Percentiles rank a stretch among this genome's conserved stretches.
These are phyloP conservation scores for Balaeniceps rex DNA, from an alignment of 2,113 vertebrate species.

Conservation along the genomic window DNA sequence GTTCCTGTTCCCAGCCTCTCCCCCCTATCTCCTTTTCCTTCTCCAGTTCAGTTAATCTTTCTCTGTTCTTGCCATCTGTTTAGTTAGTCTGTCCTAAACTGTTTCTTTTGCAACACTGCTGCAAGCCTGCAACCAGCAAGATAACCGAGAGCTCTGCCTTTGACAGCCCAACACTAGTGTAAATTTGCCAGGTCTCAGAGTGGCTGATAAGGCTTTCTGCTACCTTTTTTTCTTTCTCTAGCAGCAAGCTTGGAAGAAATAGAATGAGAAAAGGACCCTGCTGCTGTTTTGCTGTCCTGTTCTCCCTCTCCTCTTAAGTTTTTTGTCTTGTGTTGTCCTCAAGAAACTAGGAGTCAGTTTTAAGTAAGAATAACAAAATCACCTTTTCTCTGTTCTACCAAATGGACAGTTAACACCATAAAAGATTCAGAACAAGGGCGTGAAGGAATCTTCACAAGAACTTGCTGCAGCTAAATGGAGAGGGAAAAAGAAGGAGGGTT, in stretches of 20 bases:
- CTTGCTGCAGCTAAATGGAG: not conserved
- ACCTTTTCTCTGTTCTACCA: not conserved
- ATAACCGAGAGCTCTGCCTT: not conserved
- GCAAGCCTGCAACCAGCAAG: not conserved
- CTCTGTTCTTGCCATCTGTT: not conserved
- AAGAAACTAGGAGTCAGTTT: not conserved
- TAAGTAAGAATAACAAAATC: not conserved
- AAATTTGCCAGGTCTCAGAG: not conserved
- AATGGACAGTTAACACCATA: not conserved
- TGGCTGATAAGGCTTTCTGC: constrained; percentile 9
- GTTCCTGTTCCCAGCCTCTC: not conserved
- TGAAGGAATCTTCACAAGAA: not conserved
- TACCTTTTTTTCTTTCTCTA: not conserved
- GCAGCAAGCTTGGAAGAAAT: not conserved
- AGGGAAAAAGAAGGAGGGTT: not conserved
- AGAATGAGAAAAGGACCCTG: not conserved
- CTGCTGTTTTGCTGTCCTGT: not conserved
- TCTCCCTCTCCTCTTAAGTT: not conserved
- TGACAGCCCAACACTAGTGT: not conserved
- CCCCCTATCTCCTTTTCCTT: not conserved
- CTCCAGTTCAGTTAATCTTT: not conserved
- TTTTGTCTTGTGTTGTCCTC: not conserved
- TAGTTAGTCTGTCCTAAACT: not conserved
- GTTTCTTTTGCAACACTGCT: not conserved
- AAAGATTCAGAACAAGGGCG: not conserved